These are phyloP conservation scores for Scrobipalpa atriplicella DNA, from an alignment of 2,888 invertebrate genomes.

Conservation along the genomic window DNA sequence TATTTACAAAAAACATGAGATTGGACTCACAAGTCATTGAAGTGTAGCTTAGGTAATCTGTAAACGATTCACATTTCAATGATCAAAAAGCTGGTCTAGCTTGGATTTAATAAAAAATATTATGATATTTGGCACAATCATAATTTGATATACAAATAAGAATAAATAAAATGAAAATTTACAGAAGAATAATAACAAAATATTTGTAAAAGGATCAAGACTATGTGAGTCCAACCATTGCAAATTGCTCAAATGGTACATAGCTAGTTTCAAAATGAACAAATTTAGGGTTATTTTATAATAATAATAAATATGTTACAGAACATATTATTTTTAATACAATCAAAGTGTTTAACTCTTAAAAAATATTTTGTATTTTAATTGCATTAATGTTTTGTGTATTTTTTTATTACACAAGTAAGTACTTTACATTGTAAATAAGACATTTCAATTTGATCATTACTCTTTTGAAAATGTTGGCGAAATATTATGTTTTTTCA, in stretches of 20 bases:
- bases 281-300: not conserved
- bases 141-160: too few relatives aligned
- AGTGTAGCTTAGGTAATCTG: not conserved
- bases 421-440: not conserved
- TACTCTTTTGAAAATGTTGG: not conserved
- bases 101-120: too few relatives aligned
- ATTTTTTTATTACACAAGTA: not conserved
- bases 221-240: not conserved
- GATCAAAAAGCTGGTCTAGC: too few relatives aligned
- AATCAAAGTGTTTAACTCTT: conserved; percentile 17
- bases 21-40: not conserved
- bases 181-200: too few relatives aligned
- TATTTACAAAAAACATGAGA: conserved; percentile 53
- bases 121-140: too few relatives aligned
- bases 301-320: conserved; percentile 3
- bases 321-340: conserved; percentile 10
- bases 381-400: not conserved
- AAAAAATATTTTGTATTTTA: not conserved
- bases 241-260: not conserved
- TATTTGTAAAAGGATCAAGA: too few relatives aligned
- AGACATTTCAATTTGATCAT: not conserved
- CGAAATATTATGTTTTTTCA: not conserved
- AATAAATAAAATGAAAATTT: too few relatives aligned
- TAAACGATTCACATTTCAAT: too few relatives aligned
- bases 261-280: not conserved